Evolutionary conservation across 2,113 vertebrate species (phyloP).

Genomic region (Triplophysa rosa): DNA sequence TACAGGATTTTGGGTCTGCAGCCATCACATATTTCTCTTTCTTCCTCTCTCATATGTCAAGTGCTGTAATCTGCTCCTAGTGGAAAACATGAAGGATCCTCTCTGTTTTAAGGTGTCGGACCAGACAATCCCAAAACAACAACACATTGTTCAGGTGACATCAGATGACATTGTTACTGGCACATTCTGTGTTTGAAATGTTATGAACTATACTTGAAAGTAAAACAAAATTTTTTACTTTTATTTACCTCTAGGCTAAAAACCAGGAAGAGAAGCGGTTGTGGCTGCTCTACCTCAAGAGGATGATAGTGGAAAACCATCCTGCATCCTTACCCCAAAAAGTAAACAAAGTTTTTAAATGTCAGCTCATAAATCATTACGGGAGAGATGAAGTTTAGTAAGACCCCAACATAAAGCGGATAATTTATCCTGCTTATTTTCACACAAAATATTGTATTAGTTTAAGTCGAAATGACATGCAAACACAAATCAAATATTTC

Average conservation of each 20-base stretch:
- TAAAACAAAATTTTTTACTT: background rate
- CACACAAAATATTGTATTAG: no score
- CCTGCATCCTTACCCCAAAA: constrained; percentile 86
- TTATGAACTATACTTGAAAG: no score
- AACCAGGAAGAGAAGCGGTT: constrained; percentile 90
- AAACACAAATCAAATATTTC: no score
- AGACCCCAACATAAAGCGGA: no score
- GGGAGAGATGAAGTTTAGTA: no score
- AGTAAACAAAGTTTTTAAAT: constrained; percentile 62
- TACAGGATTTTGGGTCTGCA: background rate
- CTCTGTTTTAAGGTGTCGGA: constrained; percentile 86
- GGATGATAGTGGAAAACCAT: constrained; percentile 87
- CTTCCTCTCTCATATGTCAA: constrained; percentile 50
- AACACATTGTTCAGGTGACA: constrained; percentile 85
- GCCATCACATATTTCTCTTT: background rate
- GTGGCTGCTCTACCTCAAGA: constrained; percentile 90
- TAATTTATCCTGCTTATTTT: no score
- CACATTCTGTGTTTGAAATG: background rate
- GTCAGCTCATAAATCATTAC: background rate
- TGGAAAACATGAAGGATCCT: constrained; percentile 82
- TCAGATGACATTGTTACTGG: background rate
- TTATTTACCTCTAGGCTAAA: constrained; percentile 73
- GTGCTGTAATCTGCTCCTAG: constrained; percentile 87
- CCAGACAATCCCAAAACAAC: constrained; percentile 85
- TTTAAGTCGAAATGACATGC: no score